Evolutionary conservation across 2,888 invertebrate genomes (phyloP).

Genomic region (Pachliopta kotzebuea): DNA sequence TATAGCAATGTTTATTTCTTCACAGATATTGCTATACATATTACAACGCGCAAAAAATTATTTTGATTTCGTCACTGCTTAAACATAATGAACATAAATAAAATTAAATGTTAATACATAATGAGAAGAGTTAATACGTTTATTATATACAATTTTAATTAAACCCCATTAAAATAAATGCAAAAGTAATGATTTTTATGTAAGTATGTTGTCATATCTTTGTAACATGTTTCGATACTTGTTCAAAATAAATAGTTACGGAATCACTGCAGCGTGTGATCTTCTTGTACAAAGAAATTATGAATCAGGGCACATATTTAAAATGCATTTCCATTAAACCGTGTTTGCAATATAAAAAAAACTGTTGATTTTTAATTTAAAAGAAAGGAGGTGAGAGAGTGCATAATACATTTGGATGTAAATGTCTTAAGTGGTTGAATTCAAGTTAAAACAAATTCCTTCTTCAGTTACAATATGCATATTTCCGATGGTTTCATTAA

Average conservation of each 20-base stretch:
- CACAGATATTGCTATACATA: too few relatives aligned
- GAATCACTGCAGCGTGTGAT: constrained; percentile 5
- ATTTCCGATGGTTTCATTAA: too few relatives aligned
- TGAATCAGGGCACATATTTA: background rate
- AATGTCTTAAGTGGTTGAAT: background rate
- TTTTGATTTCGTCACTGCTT: background rate
- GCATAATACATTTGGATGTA: background rate
- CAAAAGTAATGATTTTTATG: background rate
- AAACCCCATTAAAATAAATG: background rate
- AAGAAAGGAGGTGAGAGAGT: background rate
- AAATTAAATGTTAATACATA: background rate
- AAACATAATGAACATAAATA: background rate
- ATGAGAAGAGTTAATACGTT: background rate
- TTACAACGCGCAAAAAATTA: background rate
- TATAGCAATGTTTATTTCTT: too few relatives aligned
- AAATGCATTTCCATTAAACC: background rate
- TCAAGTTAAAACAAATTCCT: background rate
- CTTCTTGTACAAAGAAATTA: constrained; percentile 13
- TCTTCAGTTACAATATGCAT: background rate
- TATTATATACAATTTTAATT: background rate
- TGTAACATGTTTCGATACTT: constrained; percentile 4
- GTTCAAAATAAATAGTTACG: constrained; percentile 10
- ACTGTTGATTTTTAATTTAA: background rate
- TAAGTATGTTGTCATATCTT: background rate
- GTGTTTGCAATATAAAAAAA: background rate